These are phyloP conservation scores for Brienomyrus brachyistius DNA, from an alignment of 2,113 vertebrate species.

Conservation along the genomic window DNA sequence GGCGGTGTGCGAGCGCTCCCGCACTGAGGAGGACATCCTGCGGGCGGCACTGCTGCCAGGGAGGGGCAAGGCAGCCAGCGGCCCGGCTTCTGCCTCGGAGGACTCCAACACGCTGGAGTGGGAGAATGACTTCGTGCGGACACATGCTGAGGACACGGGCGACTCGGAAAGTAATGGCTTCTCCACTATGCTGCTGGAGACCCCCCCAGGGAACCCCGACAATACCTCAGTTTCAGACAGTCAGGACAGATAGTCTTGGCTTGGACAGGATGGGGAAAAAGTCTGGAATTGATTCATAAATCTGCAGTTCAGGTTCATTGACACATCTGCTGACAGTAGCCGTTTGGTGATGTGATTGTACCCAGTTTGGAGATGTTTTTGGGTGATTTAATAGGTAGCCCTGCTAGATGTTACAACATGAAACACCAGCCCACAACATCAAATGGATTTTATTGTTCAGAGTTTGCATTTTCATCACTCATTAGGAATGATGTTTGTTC, in stretches of 20 bases:
- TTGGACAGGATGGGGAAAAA: background rate
- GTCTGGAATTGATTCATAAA: background rate
- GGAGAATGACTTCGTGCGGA: slow-evolving; percentile 95
- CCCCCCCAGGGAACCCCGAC: slow-evolving; percentile 48
- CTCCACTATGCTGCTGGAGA: slow-evolving; percentile 83
- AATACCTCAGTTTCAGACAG: slow-evolving; percentile 43
- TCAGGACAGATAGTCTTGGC: slow-evolving; percentile 67
- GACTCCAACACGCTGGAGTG: slow-evolving; percentile 90
- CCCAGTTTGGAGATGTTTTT: background rate
- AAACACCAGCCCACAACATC: background rate
- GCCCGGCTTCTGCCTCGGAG: slow-evolving; percentile 80
- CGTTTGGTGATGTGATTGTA: background rate
- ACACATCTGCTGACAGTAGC: background rate
- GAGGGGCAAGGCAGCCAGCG: slow-evolving; percentile 61
- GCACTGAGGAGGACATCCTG: slow-evolving; percentile 92
- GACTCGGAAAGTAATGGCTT: slow-evolving; percentile 83
- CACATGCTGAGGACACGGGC: slow-evolving; percentile 72
- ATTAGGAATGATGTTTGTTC: background rate
- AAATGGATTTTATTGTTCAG: background rate
- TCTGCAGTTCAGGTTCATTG: background rate
- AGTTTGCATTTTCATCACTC: background rate
- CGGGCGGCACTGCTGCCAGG: slow-evolving; percentile 72
- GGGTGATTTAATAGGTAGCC: background rate
- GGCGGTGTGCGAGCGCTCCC: slow-evolving; percentile 80
- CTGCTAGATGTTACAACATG: background rate